Base-by-base conservation (phyloP, 1,140 invertebrate species). In the Mamestra configurata region DNA sequence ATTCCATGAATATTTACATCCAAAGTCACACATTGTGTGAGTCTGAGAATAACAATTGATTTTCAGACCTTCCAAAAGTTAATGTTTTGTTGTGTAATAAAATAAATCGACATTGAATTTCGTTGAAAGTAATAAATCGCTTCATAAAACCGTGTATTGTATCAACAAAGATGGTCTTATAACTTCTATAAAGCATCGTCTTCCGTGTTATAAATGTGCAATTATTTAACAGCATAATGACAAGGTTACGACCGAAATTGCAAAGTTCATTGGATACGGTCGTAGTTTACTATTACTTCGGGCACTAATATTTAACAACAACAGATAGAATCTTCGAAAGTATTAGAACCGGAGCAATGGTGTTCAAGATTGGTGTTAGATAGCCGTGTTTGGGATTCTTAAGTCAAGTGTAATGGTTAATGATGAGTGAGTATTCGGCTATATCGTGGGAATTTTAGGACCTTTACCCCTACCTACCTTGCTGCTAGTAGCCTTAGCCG, bases 381-480 rank as follows among this genome's bases (percentile, higher is more conserved):
- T 51, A 37, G 49, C 27, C n/a, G 8, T 6, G 27, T 72, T 51
- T 72, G 27, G 70, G 20, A 20, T 11, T 49, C 15, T 49, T 4
- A 20, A 22, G 22, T 37, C n/a, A 59, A 59, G 35, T 43, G 31
- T 40, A 57, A 73, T 73, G 31, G 15, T 31, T 53, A 55, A n/a
- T 57, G 13, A 31, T 71, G 46, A 22, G n/a, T 18, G n/a, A 11
- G 31, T 11, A 55, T 72, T 75, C 7, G 31, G 13, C 22, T 51
- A 15, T 11, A 71, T 51, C 71, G 71, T 75, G 71, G 37, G 71
- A 75, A 75, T 20, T 75, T 59, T 11, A 59, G 53, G 53, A 75
- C 71, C 71, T 75, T 75, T 71, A 31, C 5, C 2, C 2, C 27
- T 31, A 31, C 27, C 5, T 31, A 27, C 5, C 18, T 40, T 4